Percentiles rank a stretch among this genome's conserved stretches.
These are phyloP conservation scores for Chesias legatella DNA, from an alignment of 2,888 invertebrate genomes.

Conservation along the genomic window DNA sequence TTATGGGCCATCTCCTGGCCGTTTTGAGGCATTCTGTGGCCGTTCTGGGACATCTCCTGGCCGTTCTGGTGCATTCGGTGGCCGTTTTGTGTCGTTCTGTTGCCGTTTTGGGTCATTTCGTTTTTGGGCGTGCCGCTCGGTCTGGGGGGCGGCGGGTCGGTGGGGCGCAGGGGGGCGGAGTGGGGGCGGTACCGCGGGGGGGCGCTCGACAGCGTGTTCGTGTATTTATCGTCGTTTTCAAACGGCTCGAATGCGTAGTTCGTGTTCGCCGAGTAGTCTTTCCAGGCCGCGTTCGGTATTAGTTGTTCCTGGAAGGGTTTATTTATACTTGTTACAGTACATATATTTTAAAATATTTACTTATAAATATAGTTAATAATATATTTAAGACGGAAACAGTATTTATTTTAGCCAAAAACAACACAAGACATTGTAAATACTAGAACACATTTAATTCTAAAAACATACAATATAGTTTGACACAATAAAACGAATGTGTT, in stretches of 20 bases:
- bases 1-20: conserved; percentile 9
- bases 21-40: conserved; percentile 11
- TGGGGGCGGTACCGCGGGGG: conserved; percentile 32
- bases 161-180: conserved; percentile 33
- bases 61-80: conserved; percentile 10
- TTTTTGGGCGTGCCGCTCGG: conserved; percentile 18
- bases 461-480: too few species aligned
- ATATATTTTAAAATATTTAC: too few species aligned
- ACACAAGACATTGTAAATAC: too few species aligned
- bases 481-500: too few species aligned
- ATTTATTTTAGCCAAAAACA: too few species aligned
- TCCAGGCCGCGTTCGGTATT: conserved; percentile 92
- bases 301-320: conserved; percentile 84
- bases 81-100: conserved; percentile 12
- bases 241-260: conserved; percentile 95
- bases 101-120: conserved; percentile 10
- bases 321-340: not conserved
- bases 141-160: conserved; percentile 43
- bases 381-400: too few species aligned
- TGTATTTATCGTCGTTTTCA: conserved; percentile 88
- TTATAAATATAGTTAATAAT: too few species aligned
- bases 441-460: too few species aligned
- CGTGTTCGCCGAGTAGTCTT: conserved; percentile 91
- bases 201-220: conserved; percentile 52
- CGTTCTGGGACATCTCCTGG: conserved; percentile 19